These are phyloP conservation scores for Ormyrus thymus DNA, from an alignment of 2,888 invertebrate genomes.

Conservation along the genomic window DNA sequence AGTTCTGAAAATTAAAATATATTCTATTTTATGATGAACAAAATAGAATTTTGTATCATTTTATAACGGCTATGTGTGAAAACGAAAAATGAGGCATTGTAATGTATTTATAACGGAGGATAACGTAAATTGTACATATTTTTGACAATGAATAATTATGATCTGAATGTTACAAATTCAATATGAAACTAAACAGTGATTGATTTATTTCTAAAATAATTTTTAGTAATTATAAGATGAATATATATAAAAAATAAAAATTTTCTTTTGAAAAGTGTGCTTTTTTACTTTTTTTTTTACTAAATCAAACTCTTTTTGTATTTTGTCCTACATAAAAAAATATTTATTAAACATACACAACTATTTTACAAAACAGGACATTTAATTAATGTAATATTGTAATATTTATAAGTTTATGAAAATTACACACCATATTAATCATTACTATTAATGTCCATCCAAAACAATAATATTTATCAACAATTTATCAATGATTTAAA, in stretches of 20 bases:
- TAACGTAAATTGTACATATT: constrained; percentile 25
- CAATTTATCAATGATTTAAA: too few species aligned
- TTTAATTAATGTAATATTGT: too few species aligned
- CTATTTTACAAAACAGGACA: too few species aligned
- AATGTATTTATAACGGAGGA: constrained; percentile 27
- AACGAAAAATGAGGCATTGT: constrained; percentile 5
- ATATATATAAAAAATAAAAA: constrained; percentile 4
- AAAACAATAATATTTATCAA: too few species aligned
- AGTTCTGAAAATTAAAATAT: constrained; percentile 14
- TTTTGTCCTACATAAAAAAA: too few species aligned
- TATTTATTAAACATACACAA: too few species aligned
- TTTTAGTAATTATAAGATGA: background rate
- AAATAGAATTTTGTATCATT: constrained; percentile 31
- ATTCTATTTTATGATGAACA: constrained; percentile 50
- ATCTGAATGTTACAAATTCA: too few species aligned
- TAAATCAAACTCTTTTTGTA: too few species aligned
- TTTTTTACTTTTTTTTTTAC: too few species aligned
- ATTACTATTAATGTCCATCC: too few species aligned
- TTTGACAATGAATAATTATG: constrained; percentile 26
- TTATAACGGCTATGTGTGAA: constrained; percentile 31
- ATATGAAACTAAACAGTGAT: background rate
- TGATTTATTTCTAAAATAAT: constrained; percentile 12
- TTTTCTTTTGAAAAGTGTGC: background rate
- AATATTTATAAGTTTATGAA: too few species aligned
- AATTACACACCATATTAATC: too few species aligned